These are phyloP conservation scores for Leptogaster cylindrica DNA, from an alignment of 2,888 invertebrate genomes.

Conservation along the genomic window DNA sequence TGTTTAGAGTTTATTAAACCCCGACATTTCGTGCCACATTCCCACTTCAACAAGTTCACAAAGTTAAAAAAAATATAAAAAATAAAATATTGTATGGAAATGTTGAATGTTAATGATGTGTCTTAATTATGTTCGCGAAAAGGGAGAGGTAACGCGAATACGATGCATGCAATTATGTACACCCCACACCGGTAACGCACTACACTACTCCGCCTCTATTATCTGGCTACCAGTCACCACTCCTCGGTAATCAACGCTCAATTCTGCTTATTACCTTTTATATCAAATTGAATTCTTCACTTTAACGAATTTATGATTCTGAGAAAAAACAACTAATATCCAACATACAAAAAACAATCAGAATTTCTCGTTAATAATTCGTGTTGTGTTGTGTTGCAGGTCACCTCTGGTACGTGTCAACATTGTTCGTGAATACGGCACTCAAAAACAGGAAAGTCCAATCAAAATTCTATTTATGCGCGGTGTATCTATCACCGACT, in stretches of 20 bases:
- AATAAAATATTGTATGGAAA: too few species aligned
- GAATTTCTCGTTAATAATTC: conserved; percentile 22
- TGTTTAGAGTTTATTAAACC: conserved; percentile 42
- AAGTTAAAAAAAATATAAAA: too few species aligned
- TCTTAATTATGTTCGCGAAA: conserved; percentile 25
- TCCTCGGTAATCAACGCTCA: neutral
- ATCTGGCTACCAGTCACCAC: neutral
- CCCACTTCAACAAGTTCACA: too few species aligned
- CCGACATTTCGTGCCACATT: neutral
- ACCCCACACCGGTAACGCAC: conserved; percentile 4
- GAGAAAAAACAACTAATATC: too few species aligned
- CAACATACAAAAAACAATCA: conserved; percentile 3
- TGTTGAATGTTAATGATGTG: conserved; percentile 24
- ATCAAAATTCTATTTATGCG: conserved; percentile 13
- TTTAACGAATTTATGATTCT: too few species aligned
- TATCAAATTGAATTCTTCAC: too few species aligned
- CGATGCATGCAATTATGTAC: conserved; percentile 17
- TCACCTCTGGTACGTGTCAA: conserved; percentile 12
- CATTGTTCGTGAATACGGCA: conserved; percentile 1
- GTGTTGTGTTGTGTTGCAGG: conserved; percentile 21
- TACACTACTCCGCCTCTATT: neutral
- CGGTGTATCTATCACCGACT: neutral
- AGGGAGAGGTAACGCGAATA: conserved; percentile 4
- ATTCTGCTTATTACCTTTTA: conserved; percentile 20
- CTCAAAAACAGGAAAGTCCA: conserved; percentile 17